A percentile compares a stretch with the other conserved stretches of the same genome.
phyloP scores from a whole-genome alignment of 2,113 vertebrate genomes.

The Ancistrus triradiatus region DNA sequence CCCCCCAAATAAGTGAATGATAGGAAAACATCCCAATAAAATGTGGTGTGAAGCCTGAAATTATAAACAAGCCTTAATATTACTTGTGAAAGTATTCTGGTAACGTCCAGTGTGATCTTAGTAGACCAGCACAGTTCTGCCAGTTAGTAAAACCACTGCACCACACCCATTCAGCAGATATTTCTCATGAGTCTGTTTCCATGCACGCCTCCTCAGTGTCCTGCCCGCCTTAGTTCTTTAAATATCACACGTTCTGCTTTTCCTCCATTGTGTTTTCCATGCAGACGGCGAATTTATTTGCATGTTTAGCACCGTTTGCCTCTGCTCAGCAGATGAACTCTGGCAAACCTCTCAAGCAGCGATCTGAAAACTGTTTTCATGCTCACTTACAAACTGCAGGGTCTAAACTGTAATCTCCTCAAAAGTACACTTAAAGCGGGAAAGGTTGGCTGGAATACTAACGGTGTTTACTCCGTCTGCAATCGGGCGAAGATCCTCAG shows the following conservation, averaged over 20 bases:
- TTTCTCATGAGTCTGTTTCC: too few species aligned
- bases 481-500: background rate
- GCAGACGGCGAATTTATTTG: constrained; percentile 16
- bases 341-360: constrained; percentile 4
- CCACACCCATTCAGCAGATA: too few species aligned
- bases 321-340: constrained; percentile 13
- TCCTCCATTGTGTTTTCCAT: background rate
- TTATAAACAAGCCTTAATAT: too few species aligned
- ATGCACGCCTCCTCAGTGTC: too few species aligned
- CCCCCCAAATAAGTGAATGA: too few species aligned
- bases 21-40: too few species aligned
- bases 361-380: constrained; percentile 11
- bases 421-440: constrained; percentile 10
- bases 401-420: constrained; percentile 13
- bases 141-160: too few species aligned
- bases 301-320: constrained; percentile 24
- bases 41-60: too few species aligned
- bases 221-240: too few species aligned
- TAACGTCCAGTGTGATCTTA: too few species aligned
- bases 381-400: constrained; percentile 1
- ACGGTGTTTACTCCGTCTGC: constrained; percentile 27
- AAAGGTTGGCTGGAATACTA: constrained; percentile 23
- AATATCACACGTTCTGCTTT: background rate
- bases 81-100: too few species aligned
- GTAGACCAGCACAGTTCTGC: too few species aligned